phyloP scores from a whole-genome alignment of 2,113 vertebrate species.

The Clarias batrachus region DNA sequence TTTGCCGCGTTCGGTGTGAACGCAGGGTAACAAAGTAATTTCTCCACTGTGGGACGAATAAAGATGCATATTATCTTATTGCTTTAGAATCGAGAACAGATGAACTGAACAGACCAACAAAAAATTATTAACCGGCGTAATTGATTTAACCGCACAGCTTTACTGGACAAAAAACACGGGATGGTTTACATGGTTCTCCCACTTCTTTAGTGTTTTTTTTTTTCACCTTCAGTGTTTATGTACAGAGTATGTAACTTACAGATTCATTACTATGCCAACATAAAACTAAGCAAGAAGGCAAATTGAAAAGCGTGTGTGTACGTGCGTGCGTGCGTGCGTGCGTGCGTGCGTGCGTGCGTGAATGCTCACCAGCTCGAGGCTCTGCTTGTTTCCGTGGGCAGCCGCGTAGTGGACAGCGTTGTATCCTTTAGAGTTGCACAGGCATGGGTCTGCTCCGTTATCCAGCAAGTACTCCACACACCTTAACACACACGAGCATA shows the following conservation, averaged over 20 bases:
- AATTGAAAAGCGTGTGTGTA: background rate
- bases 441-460: slow-evolving; percentile 88
- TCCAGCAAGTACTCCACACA: slow-evolving; percentile 94
- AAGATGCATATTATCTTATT: too few relatives aligned
- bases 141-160: too few relatives aligned
- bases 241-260: background rate
- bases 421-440: slow-evolving; percentile 92
- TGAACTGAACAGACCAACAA: too few relatives aligned
- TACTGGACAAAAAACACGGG: too few relatives aligned
- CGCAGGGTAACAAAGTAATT: too few relatives aligned
- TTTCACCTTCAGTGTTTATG: background rate
- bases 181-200: too few relatives aligned
- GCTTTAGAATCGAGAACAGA: too few relatives aligned
- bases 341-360: background rate
- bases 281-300: background rate
- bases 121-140: too few relatives aligned
- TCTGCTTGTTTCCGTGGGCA: slow-evolving; percentile 92
- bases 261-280: background rate
- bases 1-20: too few relatives aligned
- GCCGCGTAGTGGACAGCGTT: slow-evolving; percentile 95
- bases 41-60: too few relatives aligned
- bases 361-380: slow-evolving; percentile 87
- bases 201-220: background rate
- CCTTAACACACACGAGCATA: slow-evolving; percentile 61
- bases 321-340: background rate